phyloP scores from a whole-genome alignment of 2,797 vertebrate species.

The Orientallactaga sibirica region DNA sequence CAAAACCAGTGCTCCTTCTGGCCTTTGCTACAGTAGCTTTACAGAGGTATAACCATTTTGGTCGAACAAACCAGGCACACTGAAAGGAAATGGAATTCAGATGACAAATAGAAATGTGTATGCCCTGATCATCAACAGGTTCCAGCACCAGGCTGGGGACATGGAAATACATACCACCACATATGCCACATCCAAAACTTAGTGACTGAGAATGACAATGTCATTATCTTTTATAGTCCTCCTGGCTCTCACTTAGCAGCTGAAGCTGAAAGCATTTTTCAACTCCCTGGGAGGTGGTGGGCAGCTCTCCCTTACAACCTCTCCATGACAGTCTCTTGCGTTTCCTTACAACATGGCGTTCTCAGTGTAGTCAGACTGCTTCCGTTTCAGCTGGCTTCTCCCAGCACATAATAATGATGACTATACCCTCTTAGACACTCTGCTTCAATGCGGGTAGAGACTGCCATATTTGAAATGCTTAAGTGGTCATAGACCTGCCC shows the following conservation, averaged over 20 bases:
- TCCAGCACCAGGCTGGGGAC: not conserved
- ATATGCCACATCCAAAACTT: not conserved
- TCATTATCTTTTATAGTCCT: not conserved
- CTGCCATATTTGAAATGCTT: not conserved
- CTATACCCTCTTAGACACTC: not conserved
- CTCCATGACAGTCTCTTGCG: not conserved
- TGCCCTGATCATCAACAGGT: not conserved
- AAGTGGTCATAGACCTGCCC: not conserved
- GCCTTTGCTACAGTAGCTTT: not conserved
- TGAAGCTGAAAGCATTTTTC: constrained; percentile 22
- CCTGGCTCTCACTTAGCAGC: not conserved
- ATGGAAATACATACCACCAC: constrained; percentile 10
- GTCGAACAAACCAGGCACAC: constrained; percentile 12
- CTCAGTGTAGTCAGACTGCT: not conserved
- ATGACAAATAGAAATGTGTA: not conserved
- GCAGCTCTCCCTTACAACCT: not conserved
- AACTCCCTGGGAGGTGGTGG: not conserved
- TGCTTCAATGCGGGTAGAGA: not conserved
- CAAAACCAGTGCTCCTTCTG: constrained; percentile 14
- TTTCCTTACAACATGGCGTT: not conserved
- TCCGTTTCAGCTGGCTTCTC: not conserved
- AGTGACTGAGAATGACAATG: constrained; percentile 26
- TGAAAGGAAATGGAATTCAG: constrained; percentile 41
- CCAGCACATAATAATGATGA: not conserved
- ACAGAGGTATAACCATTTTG: not conserved